Percentiles rank a stretch among this genome's conserved stretches.
Conservation (phyloP, 2,797 vertebrate species). For the Ctenosaura bakeri region DNA sequence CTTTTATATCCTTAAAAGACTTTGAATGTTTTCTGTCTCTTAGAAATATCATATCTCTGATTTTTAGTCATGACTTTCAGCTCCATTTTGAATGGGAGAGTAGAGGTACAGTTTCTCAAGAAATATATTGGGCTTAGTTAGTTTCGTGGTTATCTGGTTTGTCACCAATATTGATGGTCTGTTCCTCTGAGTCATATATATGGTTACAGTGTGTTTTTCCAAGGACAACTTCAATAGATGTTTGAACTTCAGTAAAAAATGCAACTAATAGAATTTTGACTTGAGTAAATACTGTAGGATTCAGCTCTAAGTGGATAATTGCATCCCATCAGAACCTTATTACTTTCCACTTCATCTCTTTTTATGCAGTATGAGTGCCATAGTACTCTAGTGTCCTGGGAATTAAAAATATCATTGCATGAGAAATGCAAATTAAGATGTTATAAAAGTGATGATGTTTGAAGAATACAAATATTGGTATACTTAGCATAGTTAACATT, state of each 20-base stretch:
- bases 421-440: not conserved
- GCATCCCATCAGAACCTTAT: not conserved
- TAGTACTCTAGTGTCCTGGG: fast-evolving
- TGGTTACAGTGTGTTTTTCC: not conserved
- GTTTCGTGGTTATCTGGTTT: not conserved
- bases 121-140: not conserved
- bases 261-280: slow-evolving; percentile 14
- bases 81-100: not conserved
- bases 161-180: slow-evolving; percentile 6
- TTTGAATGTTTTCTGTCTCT: not conserved
- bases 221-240: slow-evolving; percentile 13
- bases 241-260: not conserved
- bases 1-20: not conserved
- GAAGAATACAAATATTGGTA: not conserved
- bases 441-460: not conserved
- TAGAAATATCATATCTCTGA: not conserved
- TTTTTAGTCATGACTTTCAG: not conserved
- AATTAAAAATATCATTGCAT: not conserved
- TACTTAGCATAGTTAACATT: slow-evolving; percentile 14
- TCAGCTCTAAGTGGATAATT: not conserved
- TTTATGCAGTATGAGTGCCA: not conserved
- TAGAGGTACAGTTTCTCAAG: not conserved
- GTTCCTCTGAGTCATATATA: slow-evolving; percentile 14
- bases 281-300: not conserved
- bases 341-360: not conserved